phyloP scores from a whole-genome alignment of 2,888 invertebrate genomes.

The Crematogaster levior region DNA sequence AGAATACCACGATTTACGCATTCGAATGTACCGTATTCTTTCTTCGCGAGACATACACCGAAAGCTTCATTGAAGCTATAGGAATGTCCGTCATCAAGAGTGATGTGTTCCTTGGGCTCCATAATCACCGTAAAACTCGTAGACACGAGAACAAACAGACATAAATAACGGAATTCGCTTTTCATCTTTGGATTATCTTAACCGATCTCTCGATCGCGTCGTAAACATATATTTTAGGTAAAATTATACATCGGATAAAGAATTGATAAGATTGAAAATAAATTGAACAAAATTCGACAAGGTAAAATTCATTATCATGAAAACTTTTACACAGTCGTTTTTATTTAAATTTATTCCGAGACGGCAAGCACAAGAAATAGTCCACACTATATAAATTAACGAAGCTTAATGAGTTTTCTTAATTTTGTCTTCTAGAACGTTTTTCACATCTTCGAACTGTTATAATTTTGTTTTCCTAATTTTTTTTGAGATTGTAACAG shows the following conservation, averaged over 20 bases:
- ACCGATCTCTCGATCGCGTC: too few relatives aligned
- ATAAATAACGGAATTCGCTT: conserved; percentile 70
- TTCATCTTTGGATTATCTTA: conserved; percentile 69
- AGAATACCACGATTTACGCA: conserved; percentile 91
- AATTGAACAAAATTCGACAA: not conserved
- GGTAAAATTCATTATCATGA: not conserved
- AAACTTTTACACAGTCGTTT: conserved; percentile 27
- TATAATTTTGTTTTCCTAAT: not conserved
- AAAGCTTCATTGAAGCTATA: conserved; percentile 77
- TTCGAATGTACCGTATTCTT: conserved; percentile 83
- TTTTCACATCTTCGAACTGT: conserved; percentile 22
- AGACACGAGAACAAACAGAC: conserved; percentile 74
- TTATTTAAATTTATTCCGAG: not conserved
- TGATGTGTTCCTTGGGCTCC: conserved; percentile 75
- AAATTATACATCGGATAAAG: conserved; percentile 18
- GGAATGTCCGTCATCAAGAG: conserved; percentile 70
- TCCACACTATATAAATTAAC: conserved; percentile 6
- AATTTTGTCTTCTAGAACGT: not conserved
- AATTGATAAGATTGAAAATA: conserved; percentile 46
- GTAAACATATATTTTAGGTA: too few relatives aligned
- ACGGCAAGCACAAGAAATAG: not conserved
- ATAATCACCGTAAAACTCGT: conserved; percentile 80
- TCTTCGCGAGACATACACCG: conserved; percentile 77
- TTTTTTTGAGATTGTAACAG: not conserved
- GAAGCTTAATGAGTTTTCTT: not conserved